Conservation (phyloP, 2,113 vertebrate species). For the Daboia siamensis region DNA sequence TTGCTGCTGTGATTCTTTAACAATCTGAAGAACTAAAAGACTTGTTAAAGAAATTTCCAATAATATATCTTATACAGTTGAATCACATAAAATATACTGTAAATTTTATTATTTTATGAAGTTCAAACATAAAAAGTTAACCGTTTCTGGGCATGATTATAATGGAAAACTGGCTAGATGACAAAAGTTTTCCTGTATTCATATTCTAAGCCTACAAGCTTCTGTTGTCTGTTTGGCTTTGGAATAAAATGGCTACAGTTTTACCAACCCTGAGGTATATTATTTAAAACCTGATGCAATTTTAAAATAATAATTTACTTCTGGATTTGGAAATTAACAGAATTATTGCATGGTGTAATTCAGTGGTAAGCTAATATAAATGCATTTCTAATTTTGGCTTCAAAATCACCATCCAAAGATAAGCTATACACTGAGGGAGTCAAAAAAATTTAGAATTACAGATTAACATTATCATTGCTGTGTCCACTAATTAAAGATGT, state of each 20-base stretch:
- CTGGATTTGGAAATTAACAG: neutral
- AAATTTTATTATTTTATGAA: neutral
- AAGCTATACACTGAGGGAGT: neutral
- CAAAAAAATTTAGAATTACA: neutral
- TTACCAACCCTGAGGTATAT: neutral
- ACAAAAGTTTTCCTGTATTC: neutral
- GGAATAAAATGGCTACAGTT: neutral
- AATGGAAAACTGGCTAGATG: neutral
- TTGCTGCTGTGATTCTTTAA: slow-evolving; percentile 98
- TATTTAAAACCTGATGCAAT: neutral
- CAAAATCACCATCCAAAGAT: neutral
- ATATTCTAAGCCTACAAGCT: neutral
- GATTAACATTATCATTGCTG: neutral
- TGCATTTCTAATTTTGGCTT: neutral
- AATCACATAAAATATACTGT: rapidly evolving
- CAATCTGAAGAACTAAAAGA: slow-evolving; percentile 87
- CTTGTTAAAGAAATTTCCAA: slow-evolving; percentile 69
- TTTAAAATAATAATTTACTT: neutral
- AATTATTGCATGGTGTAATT: neutral
- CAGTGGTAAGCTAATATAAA: neutral
- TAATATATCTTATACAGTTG: neutral
- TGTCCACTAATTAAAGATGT: neutral
- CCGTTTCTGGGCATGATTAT: neutral
- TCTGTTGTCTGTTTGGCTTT: neutral
- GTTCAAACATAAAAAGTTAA: neutral